phyloP scores from a whole-genome alignment of 2,888 invertebrate species.

The Lydus trimaculatus region DNA sequence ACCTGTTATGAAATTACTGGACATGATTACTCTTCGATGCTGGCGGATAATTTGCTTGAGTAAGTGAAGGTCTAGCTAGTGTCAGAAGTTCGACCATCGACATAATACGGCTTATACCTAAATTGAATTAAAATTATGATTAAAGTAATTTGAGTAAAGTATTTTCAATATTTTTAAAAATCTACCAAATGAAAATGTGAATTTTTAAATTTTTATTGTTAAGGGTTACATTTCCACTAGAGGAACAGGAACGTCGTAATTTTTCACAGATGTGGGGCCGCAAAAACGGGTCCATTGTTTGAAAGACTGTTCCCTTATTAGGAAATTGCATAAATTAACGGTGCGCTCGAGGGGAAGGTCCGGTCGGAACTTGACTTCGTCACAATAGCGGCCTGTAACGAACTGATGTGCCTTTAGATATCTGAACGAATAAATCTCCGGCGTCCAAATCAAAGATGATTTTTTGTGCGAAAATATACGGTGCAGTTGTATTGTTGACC shows the following conservation, averaged over 20 bases:
- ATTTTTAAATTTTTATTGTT: not conserved
- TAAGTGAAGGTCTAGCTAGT: slow-evolving; percentile 42
- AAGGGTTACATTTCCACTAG: not conserved
- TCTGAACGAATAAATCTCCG: slow-evolving; percentile 54
- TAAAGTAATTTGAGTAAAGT: not conserved
- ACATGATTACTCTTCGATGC: slow-evolving; percentile 57
- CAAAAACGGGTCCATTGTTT: slow-evolving; percentile 50
- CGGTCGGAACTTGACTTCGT: slow-evolving; percentile 34
- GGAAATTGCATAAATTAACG: slow-evolving; percentile 57
- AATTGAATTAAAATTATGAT: slow-evolving; percentile 4
- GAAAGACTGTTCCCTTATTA: slow-evolving; percentile 52
- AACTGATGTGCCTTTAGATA: slow-evolving; percentile 54
- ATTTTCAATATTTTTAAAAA: not conserved
- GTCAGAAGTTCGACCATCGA: slow-evolving; percentile 13
- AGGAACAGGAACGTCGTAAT: not conserved
- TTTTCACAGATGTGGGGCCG: slow-evolving; percentile 26
- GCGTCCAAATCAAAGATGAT: slow-evolving; percentile 56
- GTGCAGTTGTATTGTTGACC: slow-evolving; percentile 58
- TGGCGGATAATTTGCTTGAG: slow-evolving; percentile 58
- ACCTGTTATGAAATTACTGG: slow-evolving; percentile 61
- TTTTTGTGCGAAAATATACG: slow-evolving; percentile 56
- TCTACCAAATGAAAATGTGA: not conserved
- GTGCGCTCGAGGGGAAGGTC: slow-evolving; percentile 38
- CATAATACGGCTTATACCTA: not conserved
- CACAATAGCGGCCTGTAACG: slow-evolving; percentile 54